Base-by-base conservation (phyloP, 2,888 invertebrate genomes). In the Drosophila helvetica region DNA sequence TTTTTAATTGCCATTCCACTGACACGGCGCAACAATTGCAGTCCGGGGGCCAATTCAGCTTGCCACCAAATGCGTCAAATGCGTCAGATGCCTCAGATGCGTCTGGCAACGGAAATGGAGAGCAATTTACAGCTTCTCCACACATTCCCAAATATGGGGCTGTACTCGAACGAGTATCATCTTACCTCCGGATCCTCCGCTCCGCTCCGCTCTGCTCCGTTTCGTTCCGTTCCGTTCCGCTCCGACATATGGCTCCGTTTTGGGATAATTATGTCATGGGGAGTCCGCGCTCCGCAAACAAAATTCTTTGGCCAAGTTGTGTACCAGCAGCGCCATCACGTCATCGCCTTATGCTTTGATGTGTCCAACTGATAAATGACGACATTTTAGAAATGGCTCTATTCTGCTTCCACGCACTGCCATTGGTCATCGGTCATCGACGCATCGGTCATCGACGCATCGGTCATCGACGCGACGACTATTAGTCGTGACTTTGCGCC, bases 201-300 rank as follows among this genome's bases (percentile, higher is more conserved):
- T 5, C 22, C 22, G 22, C 22, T 4, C 3, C 22, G 22, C 22
- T 5, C 22, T 5, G 22, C 22, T 0, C 22, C 22, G 22, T 5
- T 5, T 5, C 22, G 22, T 5, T 22, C 22, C 19, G 22, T 5
- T 5, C 22, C 22, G 22, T 5, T 22, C 22, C 19, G 19, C 2
- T 19, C 19, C 22, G 22, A 22, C 27, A 27, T 27, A 30, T 22
- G 43, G 56, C 57, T 67, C 58, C 55, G 66, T 68, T 65, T 51
- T 67, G 50, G 51, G 69, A 17, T 69, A 70, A 69, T 67, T 67
- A 69, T 67, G 67, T 66, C 66, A 66, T 66, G 66, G 55, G 45
- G 50, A 19, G 38, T 12, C 17, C 38, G 42, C 43, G 27, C 59
- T 18, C 18, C 18, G 10, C 55, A 22, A 47, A 42, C 56, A 27